These are phyloP conservation scores for Plectrocnemia conspersa DNA, from an alignment of 1,140 invertebrate species.

Conservation along the genomic window DNA sequence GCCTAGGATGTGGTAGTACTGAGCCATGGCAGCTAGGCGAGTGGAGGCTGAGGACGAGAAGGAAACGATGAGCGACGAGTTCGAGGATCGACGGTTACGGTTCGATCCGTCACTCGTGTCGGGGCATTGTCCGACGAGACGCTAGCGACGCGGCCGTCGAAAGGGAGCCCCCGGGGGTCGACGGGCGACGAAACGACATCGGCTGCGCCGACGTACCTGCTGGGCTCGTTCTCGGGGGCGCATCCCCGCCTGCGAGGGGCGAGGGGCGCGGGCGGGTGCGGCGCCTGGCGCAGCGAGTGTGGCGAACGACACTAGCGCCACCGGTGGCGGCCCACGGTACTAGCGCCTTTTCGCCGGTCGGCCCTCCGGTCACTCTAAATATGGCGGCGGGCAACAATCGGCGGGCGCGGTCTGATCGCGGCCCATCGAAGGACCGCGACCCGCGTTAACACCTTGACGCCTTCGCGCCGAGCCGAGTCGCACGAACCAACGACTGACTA, in stretches of 20 bases:
- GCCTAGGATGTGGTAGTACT: constrained; percentile 42
- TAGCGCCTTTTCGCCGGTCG: constrained; percentile 1
- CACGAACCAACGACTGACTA: neutral
- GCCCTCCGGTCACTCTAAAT: constrained; percentile 10
- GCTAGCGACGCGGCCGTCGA: neutral
- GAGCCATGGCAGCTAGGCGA: constrained; percentile 38
- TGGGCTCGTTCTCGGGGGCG: neutral
- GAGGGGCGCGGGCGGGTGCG: neutral
- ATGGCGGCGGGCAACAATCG: constrained; percentile 9
- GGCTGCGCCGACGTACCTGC: neutral
- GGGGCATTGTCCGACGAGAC: neutral
- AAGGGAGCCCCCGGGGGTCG: neutral
- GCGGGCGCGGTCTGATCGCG: constrained; percentile 2
- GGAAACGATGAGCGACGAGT: neutral
- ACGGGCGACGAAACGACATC: neutral
- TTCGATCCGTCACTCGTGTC: neutral
- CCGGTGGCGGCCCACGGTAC: neutral
- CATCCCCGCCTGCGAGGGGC: neutral
- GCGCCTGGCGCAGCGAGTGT: neutral
- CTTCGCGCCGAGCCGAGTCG: neutral
- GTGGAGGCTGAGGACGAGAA: neutral
- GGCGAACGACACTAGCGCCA: constrained; percentile 5
- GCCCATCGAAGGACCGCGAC: constrained; percentile 4
- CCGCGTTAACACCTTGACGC: constrained; percentile 5
- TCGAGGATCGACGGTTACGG: neutral